Base-by-base conservation (phyloP, 2,113 vertebrate genomes). In the Pseudopodoces humilis region DNA sequence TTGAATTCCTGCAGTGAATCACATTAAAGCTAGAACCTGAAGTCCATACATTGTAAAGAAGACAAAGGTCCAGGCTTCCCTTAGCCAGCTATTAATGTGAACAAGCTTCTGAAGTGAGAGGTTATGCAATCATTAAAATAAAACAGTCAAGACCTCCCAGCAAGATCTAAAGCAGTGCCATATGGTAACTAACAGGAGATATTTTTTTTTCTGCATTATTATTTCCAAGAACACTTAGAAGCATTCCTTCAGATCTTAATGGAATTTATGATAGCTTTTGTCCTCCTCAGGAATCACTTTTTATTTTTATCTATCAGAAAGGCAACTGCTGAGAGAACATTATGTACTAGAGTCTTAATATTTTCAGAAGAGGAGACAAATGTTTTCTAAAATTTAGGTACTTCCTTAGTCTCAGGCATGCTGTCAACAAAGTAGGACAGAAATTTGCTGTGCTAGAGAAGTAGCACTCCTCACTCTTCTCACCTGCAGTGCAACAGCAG, bases 101-200 rank as follows among this genome's bases (percentile, higher is more conserved):
- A 65, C 30, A 47, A 93, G 58, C 49, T 78, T 89, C 68, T 86
- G 68, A 83, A 94, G 58, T n/a, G 18, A 91, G 33, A 39, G 44
- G 43, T 89, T 86, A 69, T 31, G 35, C 49, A 96, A 78, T 8
- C 60, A 58, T 16, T 92, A 70, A 90, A 82, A 83, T 16, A 74
- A 77, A 88, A 27, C 41, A 86, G 68, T 31, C 83, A 63, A 80
- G 91, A 88, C 50, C 83, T 88, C 92, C 76, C 72, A 88, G 77
- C 25, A 86, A 87, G 87, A 86, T 46, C 83, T 88, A 95, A 86
- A 95, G 11, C 63, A 92, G n/a, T 43, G 55, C 58, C 76, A 92
- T 76, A 69, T 60, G 71, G 53, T 65, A 83, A 90, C 41, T 72
- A 92, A 90, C 4, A 0, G 37, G 44, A 5, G 6, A 11, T 37